These are phyloP conservation scores for Philhelius pedissequus DNA, from an alignment of 2,888 invertebrate species.

Conservation along the genomic window DNA sequence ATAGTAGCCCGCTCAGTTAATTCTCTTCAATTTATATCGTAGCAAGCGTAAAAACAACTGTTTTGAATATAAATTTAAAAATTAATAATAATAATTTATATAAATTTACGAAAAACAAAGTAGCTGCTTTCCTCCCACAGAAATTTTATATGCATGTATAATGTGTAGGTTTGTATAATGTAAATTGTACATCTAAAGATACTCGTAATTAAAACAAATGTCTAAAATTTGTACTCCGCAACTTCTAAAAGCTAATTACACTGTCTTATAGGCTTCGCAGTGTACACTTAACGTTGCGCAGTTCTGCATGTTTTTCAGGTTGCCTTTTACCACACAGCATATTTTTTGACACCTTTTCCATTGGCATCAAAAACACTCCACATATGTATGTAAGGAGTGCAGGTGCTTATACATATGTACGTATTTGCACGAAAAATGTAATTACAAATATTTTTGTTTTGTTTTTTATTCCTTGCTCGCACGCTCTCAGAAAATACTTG, in stretches of 20 bases:
- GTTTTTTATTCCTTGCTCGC: conserved; percentile 2
- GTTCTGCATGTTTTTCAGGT: background rate
- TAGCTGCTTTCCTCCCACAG: too few relatives aligned
- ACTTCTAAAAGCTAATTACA: background rate
- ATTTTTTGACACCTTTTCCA: background rate
- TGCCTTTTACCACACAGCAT: background rate
- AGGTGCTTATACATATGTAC: too few relatives aligned
- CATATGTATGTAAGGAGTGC: too few relatives aligned
- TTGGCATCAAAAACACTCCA: background rate
- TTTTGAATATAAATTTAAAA: too few relatives aligned
- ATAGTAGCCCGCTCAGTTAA: too few relatives aligned
- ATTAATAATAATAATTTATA: too few relatives aligned
- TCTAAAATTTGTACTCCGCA: background rate
- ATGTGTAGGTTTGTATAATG: too few relatives aligned
- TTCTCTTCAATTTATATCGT: too few relatives aligned
- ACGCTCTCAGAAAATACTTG: background rate
- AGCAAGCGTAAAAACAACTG: too few relatives aligned
- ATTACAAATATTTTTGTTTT: conserved; percentile 3
- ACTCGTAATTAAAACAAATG: background rate
- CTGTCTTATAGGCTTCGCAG: background rate
- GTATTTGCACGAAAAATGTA: background rate
- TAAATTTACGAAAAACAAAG: too few relatives aligned
- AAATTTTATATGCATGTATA: too few relatives aligned
- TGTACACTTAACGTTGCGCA: background rate
- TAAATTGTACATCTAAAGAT: background rate